Evolutionary conservation across 2,113 vertebrate genomes (phyloP), one percentile per base, ranked within the genome.

Genomic region (Acanthisitta chloris): DNA sequence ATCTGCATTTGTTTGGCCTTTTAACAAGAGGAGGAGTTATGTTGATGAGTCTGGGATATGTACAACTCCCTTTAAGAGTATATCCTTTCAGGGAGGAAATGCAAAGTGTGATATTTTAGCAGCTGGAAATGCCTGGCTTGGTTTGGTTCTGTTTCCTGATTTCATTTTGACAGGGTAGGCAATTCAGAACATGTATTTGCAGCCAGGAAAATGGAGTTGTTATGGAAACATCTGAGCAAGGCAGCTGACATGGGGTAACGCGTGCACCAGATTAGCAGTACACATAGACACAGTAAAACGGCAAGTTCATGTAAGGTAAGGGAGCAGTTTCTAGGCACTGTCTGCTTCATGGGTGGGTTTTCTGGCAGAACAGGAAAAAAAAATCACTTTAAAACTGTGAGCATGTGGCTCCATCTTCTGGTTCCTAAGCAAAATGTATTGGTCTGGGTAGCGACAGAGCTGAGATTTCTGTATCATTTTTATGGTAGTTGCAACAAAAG

Each of bases 401-500:
- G 94, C 67, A 17, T 76, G 76, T 77, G 74, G 87, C 94, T 94
- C 97, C 97, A 97, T 90, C 97, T 93, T 66, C 83, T 96, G 97
- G 97, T 51, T 55, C 10, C 23, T 86, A 66, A 33, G 72, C 34
- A 73, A 78, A 85, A 31, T 12, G 16, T 31, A 33, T 38, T 66
- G 38, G 33, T 72, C 16, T 69, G 61, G 28, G 9, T 64, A 3
- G 7, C 43, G 52, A 15, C 16, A 5, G 31, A 26, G 25, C 14
- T 7, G 58, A 59, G 21, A 69, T 66, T 82, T 77, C 49, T 48
- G 2, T 10, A 33, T 28, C 4, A 4, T 40, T 77, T 77, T 46
- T 29, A 8, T 38, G 11, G 20, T 29, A 31, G 38, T 29, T 74
- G 65, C 52, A 67, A 31, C 34, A 46, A 70, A 78, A 74, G 16